A percentile compares a stretch with the other conserved stretches of the same genome.
Conservation (phyloP, 2,113 vertebrate genomes). For the Asarcornis scutulata region DNA sequence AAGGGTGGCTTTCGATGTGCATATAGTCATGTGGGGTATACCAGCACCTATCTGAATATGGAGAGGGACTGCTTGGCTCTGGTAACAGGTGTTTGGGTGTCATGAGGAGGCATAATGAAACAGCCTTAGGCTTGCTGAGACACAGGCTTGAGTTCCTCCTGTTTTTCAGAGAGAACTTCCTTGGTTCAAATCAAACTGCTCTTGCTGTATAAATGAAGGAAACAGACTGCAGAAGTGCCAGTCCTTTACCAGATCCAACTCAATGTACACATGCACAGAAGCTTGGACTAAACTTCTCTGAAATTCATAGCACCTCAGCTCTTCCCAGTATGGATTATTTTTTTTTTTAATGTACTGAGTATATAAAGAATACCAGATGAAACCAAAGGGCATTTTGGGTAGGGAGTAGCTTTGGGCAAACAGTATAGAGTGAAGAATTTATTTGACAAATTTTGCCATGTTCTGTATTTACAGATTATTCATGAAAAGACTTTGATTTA, state of each 20-base stretch:
- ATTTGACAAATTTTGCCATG: conserved; percentile 24
- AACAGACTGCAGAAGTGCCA: neutral
- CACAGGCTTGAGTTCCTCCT: neutral
- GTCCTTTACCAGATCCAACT: neutral
- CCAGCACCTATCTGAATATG: neutral
- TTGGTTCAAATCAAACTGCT: neutral
- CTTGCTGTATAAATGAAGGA: neutral
- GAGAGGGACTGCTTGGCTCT: neutral
- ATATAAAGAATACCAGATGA: neutral
- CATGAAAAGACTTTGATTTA: conserved; percentile 10
- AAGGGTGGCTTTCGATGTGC: neutral
- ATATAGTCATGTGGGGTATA: neutral
- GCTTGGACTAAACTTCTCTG: neutral
- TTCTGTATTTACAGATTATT: conserved; percentile 42
- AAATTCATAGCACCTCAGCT: neutral
- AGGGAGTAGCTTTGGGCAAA: neutral
- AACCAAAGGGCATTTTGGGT: neutral
- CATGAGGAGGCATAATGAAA: neutral
- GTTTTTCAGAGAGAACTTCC: neutral
- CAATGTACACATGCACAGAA: neutral
- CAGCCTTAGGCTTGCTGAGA: neutral
- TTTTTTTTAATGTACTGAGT: neutral
- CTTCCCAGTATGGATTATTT: neutral
- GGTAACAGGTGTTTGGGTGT: neutral
- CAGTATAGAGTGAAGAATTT: neutral